These are phyloP conservation scores for Sparidentex hasta DNA, from an alignment of 2,797 vertebrate species.

Conservation along the genomic window DNA sequence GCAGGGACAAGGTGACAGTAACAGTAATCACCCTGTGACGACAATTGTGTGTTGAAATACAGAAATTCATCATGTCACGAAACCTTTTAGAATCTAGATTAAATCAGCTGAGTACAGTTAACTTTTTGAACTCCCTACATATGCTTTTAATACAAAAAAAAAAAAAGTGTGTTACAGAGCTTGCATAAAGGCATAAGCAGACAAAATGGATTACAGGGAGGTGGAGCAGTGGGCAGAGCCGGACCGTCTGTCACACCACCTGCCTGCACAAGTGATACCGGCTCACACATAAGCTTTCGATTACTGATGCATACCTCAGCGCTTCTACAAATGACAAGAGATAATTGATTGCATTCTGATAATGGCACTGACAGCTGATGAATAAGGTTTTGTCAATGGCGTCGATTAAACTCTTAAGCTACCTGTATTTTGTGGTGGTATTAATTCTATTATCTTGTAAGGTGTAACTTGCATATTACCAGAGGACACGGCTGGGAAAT, in stretches of 20 bases:
- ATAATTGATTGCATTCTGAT: neutral
- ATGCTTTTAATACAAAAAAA: neutral
- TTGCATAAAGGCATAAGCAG: neutral
- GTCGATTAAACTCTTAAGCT: neutral
- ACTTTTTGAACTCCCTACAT: accelerated
- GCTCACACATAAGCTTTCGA: neutral
- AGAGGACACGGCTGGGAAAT: too few species aligned
- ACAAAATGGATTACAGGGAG: slow-evolving; percentile 54
- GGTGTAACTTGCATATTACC: neutral
- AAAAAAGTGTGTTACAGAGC: neutral
- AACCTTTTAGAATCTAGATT: neutral
- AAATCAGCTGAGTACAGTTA: neutral
- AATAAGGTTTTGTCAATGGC: neutral
- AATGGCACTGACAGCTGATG: too few species aligned
- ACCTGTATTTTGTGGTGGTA: neutral
- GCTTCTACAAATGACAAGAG: neutral
- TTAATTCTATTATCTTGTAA: neutral
- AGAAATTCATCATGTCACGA: neutral
- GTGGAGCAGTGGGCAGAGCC: slow-evolving; percentile 24
- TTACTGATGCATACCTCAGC: neutral
- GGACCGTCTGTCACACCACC: slow-evolving; percentile 57
- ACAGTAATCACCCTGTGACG: neutral
- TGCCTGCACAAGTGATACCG: slow-evolving; percentile 20
- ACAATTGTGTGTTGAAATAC: neutral
- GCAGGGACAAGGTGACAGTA: neutral